A percentile compares a stretch with the other conserved stretches of the same genome.
phyloP scores from a whole-genome alignment of 2,113 vertebrate genomes.

The Porphyrio hochstetteri region DNA sequence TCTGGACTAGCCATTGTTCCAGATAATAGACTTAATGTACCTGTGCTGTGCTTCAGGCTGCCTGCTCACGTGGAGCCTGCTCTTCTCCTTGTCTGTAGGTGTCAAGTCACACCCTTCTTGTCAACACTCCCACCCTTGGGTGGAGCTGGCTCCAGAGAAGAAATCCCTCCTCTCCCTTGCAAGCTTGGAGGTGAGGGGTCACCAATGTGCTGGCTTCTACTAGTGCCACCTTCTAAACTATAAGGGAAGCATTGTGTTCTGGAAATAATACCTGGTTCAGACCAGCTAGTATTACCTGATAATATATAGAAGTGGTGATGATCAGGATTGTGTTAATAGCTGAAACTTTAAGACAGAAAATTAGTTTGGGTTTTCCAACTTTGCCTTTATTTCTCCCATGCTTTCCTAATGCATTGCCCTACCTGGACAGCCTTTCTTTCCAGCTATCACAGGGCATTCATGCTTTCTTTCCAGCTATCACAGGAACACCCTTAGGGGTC shows the following conservation, averaged over 20 bases:
- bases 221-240: neutral
- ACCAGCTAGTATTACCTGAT: neutral
- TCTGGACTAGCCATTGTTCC: neutral
- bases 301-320: neutral
- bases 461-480: neutral
- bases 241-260: neutral
- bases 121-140: neutral
- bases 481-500: neutral
- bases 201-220: neutral
- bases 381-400: neutral
- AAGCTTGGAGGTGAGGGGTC: neutral
- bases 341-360: neutral
- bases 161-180: neutral
- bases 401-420: neutral
- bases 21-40: no score
- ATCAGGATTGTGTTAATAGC: neutral
- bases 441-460: neutral
- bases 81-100: neutral
- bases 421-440: neutral
- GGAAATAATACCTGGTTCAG: neutral
- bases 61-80: rapidly evolving
- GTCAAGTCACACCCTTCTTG: neutral
- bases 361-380: neutral
- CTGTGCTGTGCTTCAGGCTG: neutral
- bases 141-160: neutral